These are phyloP conservation scores for Eublepharis macularius DNA, from an alignment of 2,113 vertebrate genomes.

Conservation along the genomic window DNA sequence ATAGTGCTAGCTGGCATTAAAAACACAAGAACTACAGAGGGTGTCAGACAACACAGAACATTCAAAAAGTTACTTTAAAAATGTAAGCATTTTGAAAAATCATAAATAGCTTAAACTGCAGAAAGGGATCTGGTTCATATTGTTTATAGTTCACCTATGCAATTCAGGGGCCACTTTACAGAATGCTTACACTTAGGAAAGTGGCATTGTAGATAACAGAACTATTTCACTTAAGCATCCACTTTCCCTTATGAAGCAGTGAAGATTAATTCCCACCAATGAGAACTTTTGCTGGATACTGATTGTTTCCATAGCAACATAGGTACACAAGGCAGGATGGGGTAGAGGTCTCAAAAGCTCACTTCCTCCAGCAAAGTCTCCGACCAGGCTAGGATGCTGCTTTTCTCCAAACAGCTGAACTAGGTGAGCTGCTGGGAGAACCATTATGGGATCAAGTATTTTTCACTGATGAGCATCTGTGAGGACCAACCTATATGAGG, in stretches of 20 bases:
- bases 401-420: too few relatives aligned
- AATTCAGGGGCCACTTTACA: background rate
- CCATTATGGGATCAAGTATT: too few relatives aligned
- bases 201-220: background rate
- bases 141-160: background rate
- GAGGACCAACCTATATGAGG: too few relatives aligned
- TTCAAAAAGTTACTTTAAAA: conserved; percentile 47
- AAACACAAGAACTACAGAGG: background rate
- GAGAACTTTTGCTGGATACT: background rate
- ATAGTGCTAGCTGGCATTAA: conserved; percentile 45
- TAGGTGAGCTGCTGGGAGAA: too few relatives aligned
- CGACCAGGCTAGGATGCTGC: background rate
- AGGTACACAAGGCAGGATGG: background rate
- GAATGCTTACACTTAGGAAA: background rate
- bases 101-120: conserved; percentile 43
- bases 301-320: conserved; percentile 44
- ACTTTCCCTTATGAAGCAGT: background rate
- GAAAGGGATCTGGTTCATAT: background rate
- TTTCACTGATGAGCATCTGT: too few relatives aligned
- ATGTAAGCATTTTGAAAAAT: conserved; percentile 30
- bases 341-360: background rate
- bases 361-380: background rate
- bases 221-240: background rate
- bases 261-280: background rate
- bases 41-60: background rate